Evolutionary conservation across 2,888 invertebrate genomes (phyloP).

Genomic region (Molorchus minor): DNA sequence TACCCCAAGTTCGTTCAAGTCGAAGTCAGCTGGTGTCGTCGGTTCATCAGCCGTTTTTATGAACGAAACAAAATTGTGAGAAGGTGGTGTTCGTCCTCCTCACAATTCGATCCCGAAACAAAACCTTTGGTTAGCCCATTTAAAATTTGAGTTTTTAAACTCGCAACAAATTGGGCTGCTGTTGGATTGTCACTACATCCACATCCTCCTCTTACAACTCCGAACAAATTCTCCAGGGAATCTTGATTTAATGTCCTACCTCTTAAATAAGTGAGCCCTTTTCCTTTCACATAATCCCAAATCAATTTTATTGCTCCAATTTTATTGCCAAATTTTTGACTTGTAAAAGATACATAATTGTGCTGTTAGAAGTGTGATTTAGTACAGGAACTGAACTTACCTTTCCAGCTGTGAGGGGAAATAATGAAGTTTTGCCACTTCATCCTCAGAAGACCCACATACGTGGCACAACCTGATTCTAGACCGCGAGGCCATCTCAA

Average conservation of each 20-base stretch:
- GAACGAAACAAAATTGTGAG: background rate
- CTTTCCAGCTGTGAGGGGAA: too few species aligned
- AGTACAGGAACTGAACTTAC: too few species aligned
- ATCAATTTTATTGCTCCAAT: constrained; percentile 25
- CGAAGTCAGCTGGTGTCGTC: background rate
- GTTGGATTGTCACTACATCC: constrained; percentile 39
- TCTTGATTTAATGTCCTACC: constrained; percentile 39
- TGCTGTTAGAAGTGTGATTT: too few species aligned
- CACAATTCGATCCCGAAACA: constrained; percentile 26
- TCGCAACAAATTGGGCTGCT: constrained; percentile 32
- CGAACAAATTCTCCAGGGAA: constrained; percentile 38
- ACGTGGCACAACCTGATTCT: too few species aligned
- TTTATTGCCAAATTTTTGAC: too few species aligned
- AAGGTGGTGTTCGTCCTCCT: constrained; percentile 28
- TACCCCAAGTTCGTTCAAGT: background rate
- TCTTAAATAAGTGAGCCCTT: constrained; percentile 16
- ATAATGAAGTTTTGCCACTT: too few species aligned
- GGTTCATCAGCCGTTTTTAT: constrained; percentile 5
- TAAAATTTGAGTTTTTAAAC: constrained; percentile 36
- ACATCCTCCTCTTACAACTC: constrained; percentile 33
- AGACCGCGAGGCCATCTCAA: too few species aligned
- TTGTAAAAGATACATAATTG: too few species aligned
- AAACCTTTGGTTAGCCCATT: constrained; percentile 27
- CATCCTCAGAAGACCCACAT: too few species aligned
- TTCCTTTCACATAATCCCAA: constrained; percentile 19